Evolutionary conservation across 2,888 invertebrate species (phyloP), one percentile per base, ranked within the genome.

Genomic region (Eulithis testata): DNA sequence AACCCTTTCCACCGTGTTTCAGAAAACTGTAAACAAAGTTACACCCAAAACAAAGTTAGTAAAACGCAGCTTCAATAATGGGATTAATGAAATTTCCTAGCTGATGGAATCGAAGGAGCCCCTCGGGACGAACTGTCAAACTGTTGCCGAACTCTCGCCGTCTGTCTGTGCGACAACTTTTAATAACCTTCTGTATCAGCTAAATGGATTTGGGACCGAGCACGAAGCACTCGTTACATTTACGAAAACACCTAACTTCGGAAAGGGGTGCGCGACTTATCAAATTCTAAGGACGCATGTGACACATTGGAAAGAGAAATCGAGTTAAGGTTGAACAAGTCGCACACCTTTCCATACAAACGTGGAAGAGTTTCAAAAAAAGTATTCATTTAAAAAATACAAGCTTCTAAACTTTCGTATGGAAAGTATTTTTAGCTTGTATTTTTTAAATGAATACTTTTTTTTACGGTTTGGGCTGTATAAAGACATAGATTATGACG

Each of bases 141-240:
- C 82, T 86, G 81, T 75, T 86, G 55, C 76, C 77, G 69, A 86
- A 87, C 86, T 86, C 80, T 79, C 85, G 76, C 85, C 86, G 86
- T 83, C 86, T 86, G 87, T 81, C 82, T 81, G 76, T 78, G 82
- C 80, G 87, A 89, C 90, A 91, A 91, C 84, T 91, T 92, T 91
- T 91, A 91, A 91, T 90, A 90, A 90, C 90, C 88, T 85, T 78
- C 86, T 85, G 88, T 88, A 88, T 87, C 86, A 84, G 81, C 84
- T 83, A 91, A 90, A 91, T 91, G 89, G 90, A 89, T 89, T 88
- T 82, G 81, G 86, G 86, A 82, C 76, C 74, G 73, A 75, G 71
- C 73, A 73, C 76, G 73, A 76, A 75, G 75, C 75, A 77, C 77
- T 84, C 81, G 79, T 79, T 81, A 83, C 75, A 72, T 81, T 84